Conservation (phyloP, 2,113 vertebrate genomes). For the Serinus canaria region DNA sequence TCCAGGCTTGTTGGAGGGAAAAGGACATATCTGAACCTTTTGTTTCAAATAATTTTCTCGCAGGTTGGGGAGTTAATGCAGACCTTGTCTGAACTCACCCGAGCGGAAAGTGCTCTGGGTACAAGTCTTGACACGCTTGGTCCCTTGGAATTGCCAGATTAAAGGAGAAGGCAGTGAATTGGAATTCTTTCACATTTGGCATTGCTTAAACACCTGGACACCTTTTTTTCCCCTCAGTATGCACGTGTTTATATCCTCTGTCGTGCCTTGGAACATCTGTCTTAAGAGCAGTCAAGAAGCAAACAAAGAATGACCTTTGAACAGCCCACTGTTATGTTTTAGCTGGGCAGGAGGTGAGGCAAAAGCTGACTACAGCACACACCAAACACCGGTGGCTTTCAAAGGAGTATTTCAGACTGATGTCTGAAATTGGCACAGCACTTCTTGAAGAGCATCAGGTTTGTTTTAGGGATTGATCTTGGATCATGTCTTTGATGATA, state of each 20-base stretch:
- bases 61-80: constrained; percentile 86
- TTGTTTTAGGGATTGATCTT: not conserved
- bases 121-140: constrained; percentile 31
- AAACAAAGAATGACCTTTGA: not conserved
- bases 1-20: constrained; percentile 83
- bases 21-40: constrained; percentile 80
- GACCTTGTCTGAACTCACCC: constrained; percentile 80
- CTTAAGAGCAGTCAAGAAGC: not conserved
- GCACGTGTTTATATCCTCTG: not conserved
- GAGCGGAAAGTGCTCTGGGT: constrained; percentile 69
- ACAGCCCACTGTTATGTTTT: not conserved
- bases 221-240: not conserved
- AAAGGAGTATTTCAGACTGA: not conserved
- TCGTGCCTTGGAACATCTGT: not conserved
- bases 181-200: not conserved
- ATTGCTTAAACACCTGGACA: not conserved
- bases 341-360: not conserved
- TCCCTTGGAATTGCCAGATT: constrained; percentile 16
- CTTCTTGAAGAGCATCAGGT: not conserved
- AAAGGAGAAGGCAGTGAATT: not conserved
- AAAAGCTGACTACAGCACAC: not conserved
- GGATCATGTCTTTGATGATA: not conserved
- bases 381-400: not conserved
- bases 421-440: not conserved
- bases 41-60: constrained; percentile 85